A percentile compares a stretch with the other conserved stretches of the same genome.
phyloP scores from a whole-genome alignment of 2,113 vertebrate genomes.

The Centrocercus urophasianus region DNA sequence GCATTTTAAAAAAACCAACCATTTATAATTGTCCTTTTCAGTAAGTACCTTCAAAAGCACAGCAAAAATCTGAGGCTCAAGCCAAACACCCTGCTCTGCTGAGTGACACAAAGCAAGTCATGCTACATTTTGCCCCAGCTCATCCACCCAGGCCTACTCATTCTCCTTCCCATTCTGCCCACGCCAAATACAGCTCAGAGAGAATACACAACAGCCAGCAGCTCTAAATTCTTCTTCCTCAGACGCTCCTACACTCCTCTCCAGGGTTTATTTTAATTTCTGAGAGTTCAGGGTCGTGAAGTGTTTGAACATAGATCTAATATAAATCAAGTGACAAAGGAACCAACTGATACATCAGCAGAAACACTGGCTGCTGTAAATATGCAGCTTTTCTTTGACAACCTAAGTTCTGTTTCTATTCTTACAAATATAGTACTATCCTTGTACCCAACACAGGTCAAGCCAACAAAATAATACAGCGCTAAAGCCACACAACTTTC shows the following conservation, averaged over 20 bases:
- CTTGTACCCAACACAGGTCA: background rate
- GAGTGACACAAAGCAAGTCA: background rate
- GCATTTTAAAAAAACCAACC: background rate
- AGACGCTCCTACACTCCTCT: background rate
- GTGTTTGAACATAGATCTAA: background rate
- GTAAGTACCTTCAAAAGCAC: background rate
- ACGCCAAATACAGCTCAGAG: background rate
- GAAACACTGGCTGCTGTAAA: background rate
- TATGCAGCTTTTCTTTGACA: background rate
- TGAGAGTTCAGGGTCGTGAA: background rate
- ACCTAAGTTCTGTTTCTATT: background rate
- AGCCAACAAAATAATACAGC: background rate
- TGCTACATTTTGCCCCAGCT: background rate
- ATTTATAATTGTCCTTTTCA: background rate
- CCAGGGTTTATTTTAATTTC: background rate
- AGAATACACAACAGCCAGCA: background rate
- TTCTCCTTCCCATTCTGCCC: background rate
- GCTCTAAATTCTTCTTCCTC: background rate
- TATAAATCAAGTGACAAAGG: background rate
- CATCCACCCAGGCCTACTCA: background rate
- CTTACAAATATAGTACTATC: background rate
- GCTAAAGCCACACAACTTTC: background rate
- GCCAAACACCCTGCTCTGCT: background rate
- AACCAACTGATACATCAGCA: background rate
- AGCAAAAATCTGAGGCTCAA: background rate